A percentile compares a stretch with the other conserved stretches of the same genome.
Conservation (phyloP, 92 coral and sea anemone genomes). For the Actinernus sp. region DNA sequence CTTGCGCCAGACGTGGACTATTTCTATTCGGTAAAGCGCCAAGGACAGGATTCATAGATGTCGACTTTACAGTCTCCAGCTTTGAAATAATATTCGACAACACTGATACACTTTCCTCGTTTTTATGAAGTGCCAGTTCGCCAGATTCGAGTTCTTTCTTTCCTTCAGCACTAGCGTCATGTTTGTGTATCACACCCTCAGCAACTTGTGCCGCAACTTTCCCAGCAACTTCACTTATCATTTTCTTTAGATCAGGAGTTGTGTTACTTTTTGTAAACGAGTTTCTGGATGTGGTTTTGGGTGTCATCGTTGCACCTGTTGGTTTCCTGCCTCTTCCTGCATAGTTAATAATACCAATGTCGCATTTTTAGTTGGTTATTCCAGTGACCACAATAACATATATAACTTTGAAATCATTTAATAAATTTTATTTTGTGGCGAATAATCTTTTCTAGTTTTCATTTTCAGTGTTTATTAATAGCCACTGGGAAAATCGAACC, state of each 20-base stretch:
- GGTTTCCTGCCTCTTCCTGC: too few relatives aligned
- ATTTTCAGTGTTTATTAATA: too few relatives aligned
- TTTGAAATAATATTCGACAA: neutral
- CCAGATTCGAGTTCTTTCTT: neutral
- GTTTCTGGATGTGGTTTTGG: too few relatives aligned
- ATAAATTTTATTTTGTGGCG: too few relatives aligned
- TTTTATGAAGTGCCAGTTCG: neutral
- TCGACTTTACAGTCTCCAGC: neutral
- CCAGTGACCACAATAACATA: too few relatives aligned
- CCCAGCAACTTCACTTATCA: slow-evolving; percentile 30
- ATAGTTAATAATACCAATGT: too few relatives aligned
- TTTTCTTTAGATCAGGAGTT: slow-evolving; percentile 12
- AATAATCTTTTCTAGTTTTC: too few relatives aligned
- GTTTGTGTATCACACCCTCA: slow-evolving; percentile 3
- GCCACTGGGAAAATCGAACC: too few relatives aligned
- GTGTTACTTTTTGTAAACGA: slow-evolving; percentile 8
- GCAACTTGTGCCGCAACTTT: slow-evolving; percentile 31
- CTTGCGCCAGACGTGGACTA: neutral
- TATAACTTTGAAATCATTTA: too few relatives aligned
- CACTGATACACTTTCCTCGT: neutral
- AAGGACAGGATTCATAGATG: too few relatives aligned
- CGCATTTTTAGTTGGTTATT: too few relatives aligned
- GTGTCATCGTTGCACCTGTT: too few relatives aligned
- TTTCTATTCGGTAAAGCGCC: neutral
- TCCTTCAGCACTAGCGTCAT: neutral